Evolutionary conservation across 2,797 vertebrate genomes (phyloP).

Genomic region (Myotis findleyi): DNA sequence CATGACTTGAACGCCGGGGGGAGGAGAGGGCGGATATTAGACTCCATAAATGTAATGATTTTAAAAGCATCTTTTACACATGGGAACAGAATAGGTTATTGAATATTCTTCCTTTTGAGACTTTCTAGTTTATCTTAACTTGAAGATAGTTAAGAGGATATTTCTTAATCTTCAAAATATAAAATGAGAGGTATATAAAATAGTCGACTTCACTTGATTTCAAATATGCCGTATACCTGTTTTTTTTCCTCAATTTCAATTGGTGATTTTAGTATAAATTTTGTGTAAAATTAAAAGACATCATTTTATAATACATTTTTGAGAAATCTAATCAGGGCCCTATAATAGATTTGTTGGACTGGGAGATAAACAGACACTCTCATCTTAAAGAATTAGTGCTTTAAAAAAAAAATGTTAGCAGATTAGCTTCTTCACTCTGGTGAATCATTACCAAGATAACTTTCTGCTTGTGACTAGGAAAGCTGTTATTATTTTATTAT

Average conservation of each 20-base stretch:
- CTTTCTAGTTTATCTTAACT: constrained; percentile 3
- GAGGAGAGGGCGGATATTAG: background rate
- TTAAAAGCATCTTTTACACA: background rate
- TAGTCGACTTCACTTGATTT: background rate
- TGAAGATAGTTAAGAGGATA: background rate
- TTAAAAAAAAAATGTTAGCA: background rate
- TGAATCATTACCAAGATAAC: background rate
- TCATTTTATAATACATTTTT: background rate
- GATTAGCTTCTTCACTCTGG: background rate
- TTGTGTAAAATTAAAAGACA: background rate
- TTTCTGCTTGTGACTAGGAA: background rate
- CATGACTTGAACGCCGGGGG: background rate
- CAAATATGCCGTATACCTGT: background rate
- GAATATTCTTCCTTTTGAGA: background rate
- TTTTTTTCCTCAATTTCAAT: constrained; percentile 36
- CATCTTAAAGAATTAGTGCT: background rate
- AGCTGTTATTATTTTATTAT: background rate
- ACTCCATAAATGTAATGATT: constrained; percentile 1
- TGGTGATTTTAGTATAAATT: background rate
- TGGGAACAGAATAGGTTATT: background rate
- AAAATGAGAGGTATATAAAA: background rate
- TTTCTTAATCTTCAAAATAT: background rate
- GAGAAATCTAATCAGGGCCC: background rate
- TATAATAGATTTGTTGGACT: background rate
- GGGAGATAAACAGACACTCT: background rate